These are phyloP conservation scores for Tetrax tetrax DNA, from an alignment of 2,113 vertebrate genomes.

Conservation along the genomic window DNA sequence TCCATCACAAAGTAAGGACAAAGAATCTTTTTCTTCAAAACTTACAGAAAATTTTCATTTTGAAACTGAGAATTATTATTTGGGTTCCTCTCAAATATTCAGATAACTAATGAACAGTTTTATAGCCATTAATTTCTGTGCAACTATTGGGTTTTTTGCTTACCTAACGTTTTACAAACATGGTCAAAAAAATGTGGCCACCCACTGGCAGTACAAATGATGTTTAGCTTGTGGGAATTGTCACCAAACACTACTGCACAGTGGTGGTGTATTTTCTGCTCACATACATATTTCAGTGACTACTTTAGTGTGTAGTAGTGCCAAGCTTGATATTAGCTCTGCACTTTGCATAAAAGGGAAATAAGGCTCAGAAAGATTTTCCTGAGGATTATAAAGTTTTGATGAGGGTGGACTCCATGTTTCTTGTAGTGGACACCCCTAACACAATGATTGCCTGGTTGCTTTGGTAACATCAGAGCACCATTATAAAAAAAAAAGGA, in stretches of 20 bases:
- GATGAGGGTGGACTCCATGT: rapidly evolving
- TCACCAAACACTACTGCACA: background rate
- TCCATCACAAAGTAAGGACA: background rate
- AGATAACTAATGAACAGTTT: background rate
- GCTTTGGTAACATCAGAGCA: background rate
- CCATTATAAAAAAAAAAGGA: background rate
- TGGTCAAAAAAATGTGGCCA: background rate
- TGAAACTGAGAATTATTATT: background rate
- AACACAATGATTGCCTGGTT: background rate
- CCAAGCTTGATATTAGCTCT: background rate
- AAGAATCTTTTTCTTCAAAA: background rate
- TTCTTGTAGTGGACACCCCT: background rate
- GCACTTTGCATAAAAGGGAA: background rate
- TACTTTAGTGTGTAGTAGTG: background rate
- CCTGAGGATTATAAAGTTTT: background rate
- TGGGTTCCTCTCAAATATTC: background rate
- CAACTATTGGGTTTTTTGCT: background rate
- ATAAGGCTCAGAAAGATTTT: background rate
- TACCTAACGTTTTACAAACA: background rate
- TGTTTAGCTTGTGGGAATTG: background rate
- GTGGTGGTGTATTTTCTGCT: background rate
- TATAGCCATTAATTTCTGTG: background rate
- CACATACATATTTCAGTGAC: rapidly evolving
- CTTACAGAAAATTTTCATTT: background rate
- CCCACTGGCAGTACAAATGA: background rate